Conservation (phyloP, 2,888 invertebrate genomes). For the Calameuta idolon region DNA sequence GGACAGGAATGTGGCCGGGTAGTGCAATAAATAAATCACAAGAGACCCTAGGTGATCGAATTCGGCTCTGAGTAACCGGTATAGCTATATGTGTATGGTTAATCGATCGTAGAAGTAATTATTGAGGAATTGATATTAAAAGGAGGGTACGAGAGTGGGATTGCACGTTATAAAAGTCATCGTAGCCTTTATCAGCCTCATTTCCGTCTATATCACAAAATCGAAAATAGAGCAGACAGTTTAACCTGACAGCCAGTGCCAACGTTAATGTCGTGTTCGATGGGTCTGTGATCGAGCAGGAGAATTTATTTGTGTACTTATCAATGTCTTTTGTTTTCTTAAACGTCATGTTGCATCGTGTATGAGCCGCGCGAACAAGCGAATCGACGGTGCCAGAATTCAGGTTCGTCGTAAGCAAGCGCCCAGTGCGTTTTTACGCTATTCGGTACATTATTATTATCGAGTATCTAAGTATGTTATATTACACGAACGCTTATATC, state of each 20-base stretch:
- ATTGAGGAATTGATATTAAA: background rate
- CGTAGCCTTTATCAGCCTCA: slow-evolving; percentile 8
- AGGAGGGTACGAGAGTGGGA: background rate
- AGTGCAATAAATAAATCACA: background rate
- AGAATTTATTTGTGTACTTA: background rate
- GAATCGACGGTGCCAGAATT: slow-evolving; percentile 52
- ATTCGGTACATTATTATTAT: slow-evolving; percentile 20
- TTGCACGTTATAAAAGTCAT: slow-evolving; percentile 11
- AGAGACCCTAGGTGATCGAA: background rate
- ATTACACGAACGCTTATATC: slow-evolving; percentile 60
- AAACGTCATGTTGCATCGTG: slow-evolving; percentile 1
- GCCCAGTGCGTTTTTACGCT: slow-evolving; percentile 37
- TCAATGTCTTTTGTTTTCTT: background rate
- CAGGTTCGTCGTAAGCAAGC: slow-evolving; percentile 48
- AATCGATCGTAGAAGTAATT: background rate
- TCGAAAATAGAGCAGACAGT: slow-evolving; percentile 45
- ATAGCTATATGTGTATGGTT: background rate
- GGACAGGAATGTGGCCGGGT: background rate
- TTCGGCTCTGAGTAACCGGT: background rate
- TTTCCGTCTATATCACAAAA: slow-evolving; percentile 49
- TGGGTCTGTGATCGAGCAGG: slow-evolving; percentile 49
- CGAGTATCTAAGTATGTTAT: slow-evolving; percentile 41
- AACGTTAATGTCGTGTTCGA: slow-evolving; percentile 40
- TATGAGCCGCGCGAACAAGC: slow-evolving; percentile 30
- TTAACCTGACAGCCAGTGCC: slow-evolving; percentile 51